Evolutionary conservation across 2,888 invertebrate genomes (phyloP).

Genomic region (Lutraria lutraria): DNA sequence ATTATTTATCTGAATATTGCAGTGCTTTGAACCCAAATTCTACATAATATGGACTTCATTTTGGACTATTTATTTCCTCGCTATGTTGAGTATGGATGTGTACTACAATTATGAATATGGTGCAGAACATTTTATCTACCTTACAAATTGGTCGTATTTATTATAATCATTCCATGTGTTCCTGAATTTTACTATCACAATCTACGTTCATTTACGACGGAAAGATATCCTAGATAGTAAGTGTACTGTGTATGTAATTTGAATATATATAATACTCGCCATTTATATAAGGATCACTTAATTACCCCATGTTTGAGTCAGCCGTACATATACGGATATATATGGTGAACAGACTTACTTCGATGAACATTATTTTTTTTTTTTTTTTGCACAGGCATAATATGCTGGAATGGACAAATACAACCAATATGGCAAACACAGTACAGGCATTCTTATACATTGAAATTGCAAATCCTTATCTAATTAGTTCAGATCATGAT

Average conservation of each 20-base stretch:
- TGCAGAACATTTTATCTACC: conserved; percentile 59
- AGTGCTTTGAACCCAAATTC: conserved; percentile 52
- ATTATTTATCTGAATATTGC: neutral
- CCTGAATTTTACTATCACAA: conserved; percentile 42
- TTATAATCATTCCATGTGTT: conserved; percentile 44
- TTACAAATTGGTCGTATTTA: conserved; percentile 71
- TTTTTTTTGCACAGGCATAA: too few relatives aligned
- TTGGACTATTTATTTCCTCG: conserved; percentile 63
- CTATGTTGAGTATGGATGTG: conserved; percentile 55
- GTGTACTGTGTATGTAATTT: too few relatives aligned
- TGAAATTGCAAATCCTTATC: neutral
- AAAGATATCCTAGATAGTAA: conserved; percentile 57
- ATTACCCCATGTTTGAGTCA: too few relatives aligned
- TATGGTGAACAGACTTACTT: too few relatives aligned
- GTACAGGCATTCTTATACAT: neutral
- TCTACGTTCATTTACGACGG: conserved; percentile 37
- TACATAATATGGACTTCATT: conserved; percentile 60
- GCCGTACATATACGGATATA: too few relatives aligned
- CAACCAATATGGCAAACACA: too few relatives aligned
- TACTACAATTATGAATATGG: conserved; percentile 50
- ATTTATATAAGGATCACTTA: too few relatives aligned
- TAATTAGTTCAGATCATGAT: too few relatives aligned
- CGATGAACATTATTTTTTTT: too few relatives aligned
- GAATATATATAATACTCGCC: too few relatives aligned
- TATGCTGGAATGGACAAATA: too few relatives aligned